Evolutionary conservation across 2,113 vertebrate species (phyloP).

Genomic region (Ancistrus triradiatus): DNA sequence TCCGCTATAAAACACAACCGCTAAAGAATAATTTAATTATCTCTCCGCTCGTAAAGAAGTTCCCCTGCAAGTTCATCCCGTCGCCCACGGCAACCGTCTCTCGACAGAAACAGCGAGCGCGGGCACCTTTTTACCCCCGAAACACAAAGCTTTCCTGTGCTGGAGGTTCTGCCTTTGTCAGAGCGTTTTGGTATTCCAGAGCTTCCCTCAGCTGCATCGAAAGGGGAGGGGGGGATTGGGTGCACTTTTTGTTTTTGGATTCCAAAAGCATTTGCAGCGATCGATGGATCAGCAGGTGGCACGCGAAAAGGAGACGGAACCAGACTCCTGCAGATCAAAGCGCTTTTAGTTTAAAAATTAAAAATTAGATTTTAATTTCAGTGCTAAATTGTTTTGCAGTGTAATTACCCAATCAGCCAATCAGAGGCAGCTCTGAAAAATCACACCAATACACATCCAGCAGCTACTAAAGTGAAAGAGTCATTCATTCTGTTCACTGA

Average conservation of each 20-base stretch:
- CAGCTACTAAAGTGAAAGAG: too few species aligned
- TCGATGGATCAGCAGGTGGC: conserved; percentile 36
- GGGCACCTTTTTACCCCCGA: not conserved
- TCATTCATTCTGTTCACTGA: too few species aligned
- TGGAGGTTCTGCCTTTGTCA: conserved; percentile 36
- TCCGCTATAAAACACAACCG: not conserved
- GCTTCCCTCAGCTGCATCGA: conserved; percentile 12
- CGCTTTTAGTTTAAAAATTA: too few species aligned
- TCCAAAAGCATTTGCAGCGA: conserved; percentile 2
- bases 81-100: conserved; percentile 31
- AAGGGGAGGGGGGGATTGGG: not conserved
- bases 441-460: too few species aligned
- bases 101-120: conserved; percentile 4
- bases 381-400: too few species aligned
- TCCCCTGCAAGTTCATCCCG: conserved; percentile 33
- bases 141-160: conserved; percentile 11
- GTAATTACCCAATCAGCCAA: too few species aligned
- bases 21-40: not conserved
- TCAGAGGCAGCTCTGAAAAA: too few species aligned
- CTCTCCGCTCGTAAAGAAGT: conserved; percentile 13
- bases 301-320: not conserved
- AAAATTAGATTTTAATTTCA: too few species aligned
- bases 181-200: conserved; percentile 45
- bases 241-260: conserved; percentile 5
- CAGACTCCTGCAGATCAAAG: too few species aligned